Conservation (phyloP, 2,797 vertebrate species). For the Mus spretus region DNA sequence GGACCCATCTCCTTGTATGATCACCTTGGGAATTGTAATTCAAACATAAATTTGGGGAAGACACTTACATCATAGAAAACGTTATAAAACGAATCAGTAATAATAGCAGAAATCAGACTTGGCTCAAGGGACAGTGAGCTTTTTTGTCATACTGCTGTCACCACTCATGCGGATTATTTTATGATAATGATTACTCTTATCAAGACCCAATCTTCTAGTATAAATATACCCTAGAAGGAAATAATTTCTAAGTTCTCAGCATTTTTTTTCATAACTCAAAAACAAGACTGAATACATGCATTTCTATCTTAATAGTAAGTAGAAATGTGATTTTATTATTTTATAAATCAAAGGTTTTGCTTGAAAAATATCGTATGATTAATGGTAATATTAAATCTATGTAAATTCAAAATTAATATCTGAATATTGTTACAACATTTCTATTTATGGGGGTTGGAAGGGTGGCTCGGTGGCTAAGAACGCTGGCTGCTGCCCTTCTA, state of each 20-base stretch:
- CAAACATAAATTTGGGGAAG: not conserved
- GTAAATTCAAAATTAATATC: not conserved
- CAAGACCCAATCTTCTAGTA: not conserved
- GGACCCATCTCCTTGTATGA: not conserved
- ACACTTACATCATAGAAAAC: not conserved
- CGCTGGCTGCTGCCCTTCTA: not conserved
- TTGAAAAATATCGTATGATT: not conserved
- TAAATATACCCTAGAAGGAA: not conserved
- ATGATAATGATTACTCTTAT: not conserved
- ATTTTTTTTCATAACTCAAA: not conserved
- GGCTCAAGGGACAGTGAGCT: not conserved
- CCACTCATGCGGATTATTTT: not conserved
- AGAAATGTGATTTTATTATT: constrained; percentile 23
- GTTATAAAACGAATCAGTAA: not conserved
- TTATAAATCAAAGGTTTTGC: not conserved
- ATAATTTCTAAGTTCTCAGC: not conserved
- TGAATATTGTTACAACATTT: not conserved
- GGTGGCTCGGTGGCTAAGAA: not conserved
- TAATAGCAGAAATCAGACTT: not conserved
- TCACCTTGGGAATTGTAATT: not conserved
- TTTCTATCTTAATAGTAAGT: not conserved
- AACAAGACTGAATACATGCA: not conserved
- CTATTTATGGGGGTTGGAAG: not conserved
- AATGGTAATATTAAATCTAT: not conserved
- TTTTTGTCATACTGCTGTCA: not conserved